A percentile compares a stretch with the other conserved stretches of the same genome.
Evolutionary conservation across 2,113 vertebrate species (phyloP).

Genomic region (Brachyhypopomus occidentalis): DNA sequence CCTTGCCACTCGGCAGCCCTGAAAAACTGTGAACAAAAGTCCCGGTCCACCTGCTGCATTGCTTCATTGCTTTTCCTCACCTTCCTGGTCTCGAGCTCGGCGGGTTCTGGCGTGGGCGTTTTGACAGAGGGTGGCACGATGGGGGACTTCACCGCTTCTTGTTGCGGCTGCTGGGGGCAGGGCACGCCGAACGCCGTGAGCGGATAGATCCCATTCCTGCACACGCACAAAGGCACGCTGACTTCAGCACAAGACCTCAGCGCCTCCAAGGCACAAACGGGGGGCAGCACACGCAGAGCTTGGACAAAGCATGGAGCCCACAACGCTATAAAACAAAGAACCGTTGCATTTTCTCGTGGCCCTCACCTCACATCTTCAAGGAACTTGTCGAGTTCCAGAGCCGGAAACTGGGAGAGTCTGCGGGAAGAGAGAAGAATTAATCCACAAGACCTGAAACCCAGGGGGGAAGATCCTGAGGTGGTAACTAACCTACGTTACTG

Average conservation of each 20-base stretch:
- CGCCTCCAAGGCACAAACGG: background rate
- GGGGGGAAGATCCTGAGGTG: too few species aligned
- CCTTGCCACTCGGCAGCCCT: background rate
- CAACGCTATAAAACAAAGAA: background rate
- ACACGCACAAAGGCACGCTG: background rate
- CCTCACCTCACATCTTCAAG: constrained; percentile 95
- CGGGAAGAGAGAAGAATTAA: background rate
- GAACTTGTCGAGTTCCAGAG: constrained; percentile 96
- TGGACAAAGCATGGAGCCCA: background rate
- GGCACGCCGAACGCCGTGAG: constrained; percentile 93
- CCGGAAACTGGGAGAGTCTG: constrained; percentile 96
- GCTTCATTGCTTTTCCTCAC: constrained; percentile 65
- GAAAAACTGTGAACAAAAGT: background rate
- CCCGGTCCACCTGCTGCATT: background rate
- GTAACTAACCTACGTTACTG: background rate
- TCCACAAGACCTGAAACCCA: too few species aligned
- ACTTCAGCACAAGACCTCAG: background rate
- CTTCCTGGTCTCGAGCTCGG: constrained; percentile 95
- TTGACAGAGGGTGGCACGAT: constrained; percentile 94
- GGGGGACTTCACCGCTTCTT: constrained; percentile 92
- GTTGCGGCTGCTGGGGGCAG: constrained; percentile 92
- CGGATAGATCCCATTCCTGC: constrained; percentile 95
- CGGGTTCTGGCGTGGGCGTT: constrained; percentile 93
- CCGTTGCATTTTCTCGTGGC: background rate
- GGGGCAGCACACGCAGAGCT: background rate